phyloP scores from a whole-genome alignment of 2,888 invertebrate species.

The Dryocosmus kuriphilus region DNA sequence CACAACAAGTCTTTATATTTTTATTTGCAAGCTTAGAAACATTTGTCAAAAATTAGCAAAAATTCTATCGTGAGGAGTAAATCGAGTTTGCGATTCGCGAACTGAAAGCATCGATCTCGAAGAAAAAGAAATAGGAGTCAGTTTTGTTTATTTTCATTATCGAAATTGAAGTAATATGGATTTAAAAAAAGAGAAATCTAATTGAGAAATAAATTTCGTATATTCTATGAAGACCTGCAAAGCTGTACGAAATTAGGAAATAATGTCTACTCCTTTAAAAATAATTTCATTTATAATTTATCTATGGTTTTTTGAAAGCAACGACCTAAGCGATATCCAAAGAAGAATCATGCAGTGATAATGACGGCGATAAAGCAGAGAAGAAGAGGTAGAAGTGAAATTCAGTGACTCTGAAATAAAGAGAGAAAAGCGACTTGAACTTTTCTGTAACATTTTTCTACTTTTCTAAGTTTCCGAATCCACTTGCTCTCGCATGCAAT shows the following conservation, averaged over 20 bases:
- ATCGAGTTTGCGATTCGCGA: not conserved
- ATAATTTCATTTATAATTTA: not conserved
- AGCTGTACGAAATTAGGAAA: not conserved
- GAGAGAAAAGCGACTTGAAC: slow-evolving; percentile 57
- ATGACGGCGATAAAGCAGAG: slow-evolving; percentile 61
- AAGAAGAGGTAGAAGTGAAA: slow-evolving; percentile 58
- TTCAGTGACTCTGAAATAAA: slow-evolving; percentile 68
- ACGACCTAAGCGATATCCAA: slow-evolving; percentile 24
- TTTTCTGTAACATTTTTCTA: slow-evolving; percentile 8
- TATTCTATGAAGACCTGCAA: not conserved
- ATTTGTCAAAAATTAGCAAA: not conserved
- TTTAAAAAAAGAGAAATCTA: not conserved
- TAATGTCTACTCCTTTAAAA: too few species aligned
- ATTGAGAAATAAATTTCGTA: not conserved
- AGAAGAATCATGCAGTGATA: slow-evolving; percentile 60
- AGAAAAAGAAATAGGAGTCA: not conserved
- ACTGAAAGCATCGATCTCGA: not conserved
- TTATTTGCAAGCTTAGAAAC: not conserved
- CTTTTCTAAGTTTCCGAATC: slow-evolving; percentile 2
- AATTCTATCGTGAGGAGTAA: not conserved
- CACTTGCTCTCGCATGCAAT: not conserved
- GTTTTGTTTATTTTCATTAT: not conserved
- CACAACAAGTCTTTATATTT: slow-evolving; percentile 21
- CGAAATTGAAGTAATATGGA: not conserved
- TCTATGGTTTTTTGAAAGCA: not conserved